phyloP scores from a whole-genome alignment of 2,888 invertebrate genomes.

The Tachina fera region DNA sequence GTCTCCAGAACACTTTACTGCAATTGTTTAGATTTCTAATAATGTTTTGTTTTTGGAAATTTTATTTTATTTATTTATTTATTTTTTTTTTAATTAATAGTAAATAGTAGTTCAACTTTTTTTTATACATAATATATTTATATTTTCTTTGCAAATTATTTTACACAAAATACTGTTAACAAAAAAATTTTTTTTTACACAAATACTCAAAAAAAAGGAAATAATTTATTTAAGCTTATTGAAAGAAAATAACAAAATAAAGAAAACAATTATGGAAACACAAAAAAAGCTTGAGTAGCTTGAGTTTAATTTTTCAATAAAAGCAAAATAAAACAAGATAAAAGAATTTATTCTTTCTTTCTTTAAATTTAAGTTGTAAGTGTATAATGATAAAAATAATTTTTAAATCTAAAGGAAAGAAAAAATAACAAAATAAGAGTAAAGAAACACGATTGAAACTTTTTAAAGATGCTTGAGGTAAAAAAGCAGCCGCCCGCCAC shows the following conservation, averaged over 20 bases:
- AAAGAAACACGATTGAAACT: constrained; percentile 13
- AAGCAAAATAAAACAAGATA: constrained; percentile 54
- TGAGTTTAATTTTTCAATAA: constrained; percentile 52
- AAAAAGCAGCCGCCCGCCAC: constrained; percentile 60
- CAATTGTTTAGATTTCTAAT: neutral
- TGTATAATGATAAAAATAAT: constrained; percentile 20
- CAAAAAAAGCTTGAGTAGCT: constrained; percentile 34
- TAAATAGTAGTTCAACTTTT: constrained; percentile 69
- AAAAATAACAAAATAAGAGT: constrained; percentile 29
- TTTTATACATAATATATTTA: constrained; percentile 56
- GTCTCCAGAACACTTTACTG: neutral
- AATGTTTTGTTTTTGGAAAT: neutral
- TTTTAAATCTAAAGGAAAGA: constrained; percentile 38
- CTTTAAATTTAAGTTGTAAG: constrained; percentile 8
- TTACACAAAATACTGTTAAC: constrained; percentile 76
- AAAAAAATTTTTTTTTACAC: constrained; percentile 67
- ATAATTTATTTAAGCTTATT: constrained; percentile 46
- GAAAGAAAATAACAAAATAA: constrained; percentile 45
- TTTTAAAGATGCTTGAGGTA: constrained; percentile 5
- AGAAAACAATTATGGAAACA: constrained; percentile 62
- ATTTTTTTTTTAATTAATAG: constrained; percentile 15
- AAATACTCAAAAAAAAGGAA: constrained; percentile 62
- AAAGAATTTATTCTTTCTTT: constrained; percentile 13
- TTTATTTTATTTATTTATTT: constrained; percentile 34
- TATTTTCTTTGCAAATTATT: constrained; percentile 67